Percentiles rank a stretch among this genome's conserved stretches.
Conservation (phyloP, 2,113 vertebrate genomes). For the Leucopsar rothschildi region DNA sequence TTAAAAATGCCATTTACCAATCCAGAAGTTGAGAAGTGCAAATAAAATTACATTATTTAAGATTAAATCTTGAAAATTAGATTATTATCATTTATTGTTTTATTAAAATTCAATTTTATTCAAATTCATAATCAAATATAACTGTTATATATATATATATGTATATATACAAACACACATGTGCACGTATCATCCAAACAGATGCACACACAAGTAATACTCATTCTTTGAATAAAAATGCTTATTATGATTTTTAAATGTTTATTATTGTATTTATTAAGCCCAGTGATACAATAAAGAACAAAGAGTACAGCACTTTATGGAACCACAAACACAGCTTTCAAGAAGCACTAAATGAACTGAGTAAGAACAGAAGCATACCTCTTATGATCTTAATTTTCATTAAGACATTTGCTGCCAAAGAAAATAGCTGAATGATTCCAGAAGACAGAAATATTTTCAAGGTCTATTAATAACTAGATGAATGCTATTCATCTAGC, state of each 20-base stretch:
- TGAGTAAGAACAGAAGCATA: background rate
- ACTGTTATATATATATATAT: background rate
- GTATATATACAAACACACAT: background rate
- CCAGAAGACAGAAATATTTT: slow-evolving; percentile 50
- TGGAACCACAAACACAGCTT: background rate
- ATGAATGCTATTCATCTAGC: slow-evolving; percentile 38
- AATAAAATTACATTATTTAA: background rate
- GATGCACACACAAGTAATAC: background rate
- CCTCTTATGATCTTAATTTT: background rate
- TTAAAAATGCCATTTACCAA: background rate
- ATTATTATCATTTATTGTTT: background rate
- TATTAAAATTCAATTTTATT: background rate
- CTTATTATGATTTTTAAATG: background rate
- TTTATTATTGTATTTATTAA: background rate
- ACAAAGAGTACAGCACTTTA: background rate
- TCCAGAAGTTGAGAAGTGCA: background rate
- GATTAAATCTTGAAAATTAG: background rate
- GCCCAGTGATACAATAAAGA: background rate
- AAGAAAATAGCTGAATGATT: slow-evolving; percentile 53
- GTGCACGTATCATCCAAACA: background rate
- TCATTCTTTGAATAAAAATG: background rate
- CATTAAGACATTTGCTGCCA: slow-evolving; percentile 34
- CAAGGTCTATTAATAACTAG: slow-evolving; percentile 53
- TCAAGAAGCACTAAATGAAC: background rate
- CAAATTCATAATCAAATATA: no score